Percentiles rank a stretch among this genome's conserved stretches.
Conservation (phyloP, 2,797 vertebrate species). For the Propithecus deckenii region DNA sequence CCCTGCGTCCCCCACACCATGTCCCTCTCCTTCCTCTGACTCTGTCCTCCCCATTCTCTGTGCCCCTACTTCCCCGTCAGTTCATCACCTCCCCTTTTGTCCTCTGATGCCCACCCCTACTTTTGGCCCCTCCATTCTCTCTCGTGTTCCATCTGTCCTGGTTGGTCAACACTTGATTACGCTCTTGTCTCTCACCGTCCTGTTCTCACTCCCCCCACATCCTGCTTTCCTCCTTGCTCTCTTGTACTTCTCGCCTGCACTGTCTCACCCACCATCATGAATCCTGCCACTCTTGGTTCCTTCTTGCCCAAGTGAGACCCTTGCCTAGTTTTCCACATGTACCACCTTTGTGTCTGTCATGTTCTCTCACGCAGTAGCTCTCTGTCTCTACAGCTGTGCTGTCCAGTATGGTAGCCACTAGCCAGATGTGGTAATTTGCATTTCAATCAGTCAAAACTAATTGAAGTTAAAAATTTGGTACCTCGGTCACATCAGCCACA, state of each 20-base stretch:
- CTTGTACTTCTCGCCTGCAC: not conserved
- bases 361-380: not conserved
- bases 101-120: not conserved
- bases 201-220: not conserved
- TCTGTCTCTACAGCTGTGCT: not conserved
- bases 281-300: not conserved
- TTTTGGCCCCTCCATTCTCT: not conserved
- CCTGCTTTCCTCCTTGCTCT: not conserved
- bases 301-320: not conserved
- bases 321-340: not conserved
- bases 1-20: too few relatives aligned
- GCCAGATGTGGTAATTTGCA: not conserved
- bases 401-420: not conserved
- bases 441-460: not conserved
- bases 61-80: too few relatives aligned
- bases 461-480: not conserved
- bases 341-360: not conserved
- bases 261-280: not conserved
- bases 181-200: not conserved
- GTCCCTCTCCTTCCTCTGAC: not conserved
- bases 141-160: not conserved
- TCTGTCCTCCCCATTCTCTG: not conserved
- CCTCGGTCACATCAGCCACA: not conserved
- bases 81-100: not conserved
- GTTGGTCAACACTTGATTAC: not conserved